Base-by-base conservation (phyloP, 2,888 invertebrate species). In the Melieria omissa region DNA sequence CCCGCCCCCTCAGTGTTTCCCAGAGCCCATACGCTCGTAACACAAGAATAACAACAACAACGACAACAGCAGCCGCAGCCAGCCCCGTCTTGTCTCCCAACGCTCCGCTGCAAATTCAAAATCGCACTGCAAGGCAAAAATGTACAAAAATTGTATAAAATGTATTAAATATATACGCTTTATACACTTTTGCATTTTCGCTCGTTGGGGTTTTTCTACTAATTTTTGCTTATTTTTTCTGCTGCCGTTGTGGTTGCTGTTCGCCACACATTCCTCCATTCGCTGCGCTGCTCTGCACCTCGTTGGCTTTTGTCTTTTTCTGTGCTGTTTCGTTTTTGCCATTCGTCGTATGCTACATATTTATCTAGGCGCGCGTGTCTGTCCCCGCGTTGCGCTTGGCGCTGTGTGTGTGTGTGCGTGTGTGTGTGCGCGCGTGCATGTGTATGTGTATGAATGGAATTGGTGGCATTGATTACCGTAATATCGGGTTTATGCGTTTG, bases 391-490 rank as follows among this genome's bases (percentile, higher is more conserved):
- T 60, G 64, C 65, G 55, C 65, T 47, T 60, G 65, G 44, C 46
- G 57, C 57, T 68, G 58, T 45, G 52, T 41, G 42, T 58, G 55
- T 58, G 16, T 6, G 52, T 46, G 55, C 63, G 67, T 70, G 52
- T n/a, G n/a, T n/a, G 42, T 58, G 55, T 58, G 16, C 47, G 52
- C 47, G 55, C 63, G 67, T 70, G 52, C 70, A 61, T 73, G 61
- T 55, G 65, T 73, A 75, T 73, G 71, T 75, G 76, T 76, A 77
- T 29, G 57, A 80, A 78, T 76, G 77, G 80, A 80, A 81, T 80
- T 79, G 80, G 79, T 82, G 83, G 82, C 82, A 81, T 81, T 82
- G 81, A 82, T 83, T 82, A 82, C 81, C 80, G 80, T 81, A 81
- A 81, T 83, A 81, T 79, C 75, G 71, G 72, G 62, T 73, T 69